These are phyloP conservation scores for Noctua pronuba DNA, from an alignment of 2,888 invertebrate species.

Conservation along the genomic window DNA sequence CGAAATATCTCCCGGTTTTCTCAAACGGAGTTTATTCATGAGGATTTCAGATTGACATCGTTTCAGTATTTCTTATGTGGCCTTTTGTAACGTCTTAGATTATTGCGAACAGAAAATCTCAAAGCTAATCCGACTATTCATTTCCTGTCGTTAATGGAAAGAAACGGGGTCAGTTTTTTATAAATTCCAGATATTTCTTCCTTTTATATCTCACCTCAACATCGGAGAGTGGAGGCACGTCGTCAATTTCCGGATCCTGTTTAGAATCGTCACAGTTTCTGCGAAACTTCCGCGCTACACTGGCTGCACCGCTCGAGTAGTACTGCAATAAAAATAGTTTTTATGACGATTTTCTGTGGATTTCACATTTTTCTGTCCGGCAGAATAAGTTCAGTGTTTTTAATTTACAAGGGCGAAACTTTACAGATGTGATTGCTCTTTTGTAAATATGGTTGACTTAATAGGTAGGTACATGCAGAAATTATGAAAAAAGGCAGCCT, in stretches of 20 bases:
- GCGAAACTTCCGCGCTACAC: constrained; percentile 69
- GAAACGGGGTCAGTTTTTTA: background rate
- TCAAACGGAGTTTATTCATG: background rate
- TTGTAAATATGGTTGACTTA: no score
- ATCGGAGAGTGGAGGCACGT: constrained; percentile 80
- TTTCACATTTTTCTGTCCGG: background rate
- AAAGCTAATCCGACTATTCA: constrained; percentile 8
- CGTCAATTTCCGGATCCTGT: constrained; percentile 75
- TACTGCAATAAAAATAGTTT: constrained; percentile 73
- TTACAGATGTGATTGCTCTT: background rate
- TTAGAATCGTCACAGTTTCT: constrained; percentile 70
- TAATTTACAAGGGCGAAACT: background rate
- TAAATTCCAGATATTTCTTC: constrained; percentile 5
- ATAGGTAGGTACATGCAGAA: no score
- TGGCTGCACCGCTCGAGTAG: constrained; percentile 86
- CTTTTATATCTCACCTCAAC: constrained; percentile 70
- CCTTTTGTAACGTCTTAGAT: background rate
- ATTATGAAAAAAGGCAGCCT: background rate
- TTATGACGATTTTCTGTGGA: background rate
- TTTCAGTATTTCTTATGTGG: background rate
- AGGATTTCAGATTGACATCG: background rate
- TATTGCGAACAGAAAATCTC: background rate
- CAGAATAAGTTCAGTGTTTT: background rate
- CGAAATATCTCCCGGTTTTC: background rate
- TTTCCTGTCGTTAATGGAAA: constrained; percentile 17